phyloP scores from a whole-genome alignment of 2,797 vertebrate species.

The Chelonia mydas region DNA sequence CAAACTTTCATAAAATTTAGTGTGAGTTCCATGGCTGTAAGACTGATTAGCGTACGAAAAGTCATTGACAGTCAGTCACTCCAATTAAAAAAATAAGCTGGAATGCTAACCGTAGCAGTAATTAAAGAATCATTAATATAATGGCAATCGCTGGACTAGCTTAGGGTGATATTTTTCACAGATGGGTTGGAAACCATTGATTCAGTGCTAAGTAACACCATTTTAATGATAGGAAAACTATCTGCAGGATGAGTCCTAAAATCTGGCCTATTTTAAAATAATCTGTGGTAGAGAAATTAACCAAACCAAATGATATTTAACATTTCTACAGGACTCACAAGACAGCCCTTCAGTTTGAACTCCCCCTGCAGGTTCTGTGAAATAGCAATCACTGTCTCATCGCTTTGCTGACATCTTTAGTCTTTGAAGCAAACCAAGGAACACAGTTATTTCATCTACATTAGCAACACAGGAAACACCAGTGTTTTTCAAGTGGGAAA shows the following conservation, averaged over 20 bases:
- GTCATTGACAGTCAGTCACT: not conserved
- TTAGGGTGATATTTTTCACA: not conserved
- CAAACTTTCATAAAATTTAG: not conserved
- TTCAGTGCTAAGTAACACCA: not conserved
- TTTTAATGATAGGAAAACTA: not conserved
- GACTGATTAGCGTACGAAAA: conserved; percentile 24
- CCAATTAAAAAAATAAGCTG: conserved; percentile 7
- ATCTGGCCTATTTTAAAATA: not conserved
- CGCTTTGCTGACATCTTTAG: not conserved
- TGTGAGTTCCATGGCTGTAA: not conserved
- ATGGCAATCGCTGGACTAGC: not conserved
- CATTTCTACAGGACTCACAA: not conserved
- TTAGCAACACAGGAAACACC: conserved; percentile 31
- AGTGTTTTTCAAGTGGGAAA: conserved; percentile 8
- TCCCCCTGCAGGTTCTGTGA: not conserved
- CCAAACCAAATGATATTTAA: not conserved
- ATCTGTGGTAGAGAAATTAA: not conserved
- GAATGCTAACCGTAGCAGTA: not conserved
- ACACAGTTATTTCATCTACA: not conserved
- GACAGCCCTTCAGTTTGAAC: not conserved
- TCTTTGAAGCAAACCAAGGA: conserved; percentile 43
- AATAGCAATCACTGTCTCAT: not conserved
- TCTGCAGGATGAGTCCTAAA: not conserved
- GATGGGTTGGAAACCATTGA: not conserved
- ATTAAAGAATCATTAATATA: conserved; percentile 14